These are phyloP conservation scores for Anabacerthia variegaticeps DNA, from an alignment of 2,797 vertebrate genomes.

Conservation along the genomic window DNA sequence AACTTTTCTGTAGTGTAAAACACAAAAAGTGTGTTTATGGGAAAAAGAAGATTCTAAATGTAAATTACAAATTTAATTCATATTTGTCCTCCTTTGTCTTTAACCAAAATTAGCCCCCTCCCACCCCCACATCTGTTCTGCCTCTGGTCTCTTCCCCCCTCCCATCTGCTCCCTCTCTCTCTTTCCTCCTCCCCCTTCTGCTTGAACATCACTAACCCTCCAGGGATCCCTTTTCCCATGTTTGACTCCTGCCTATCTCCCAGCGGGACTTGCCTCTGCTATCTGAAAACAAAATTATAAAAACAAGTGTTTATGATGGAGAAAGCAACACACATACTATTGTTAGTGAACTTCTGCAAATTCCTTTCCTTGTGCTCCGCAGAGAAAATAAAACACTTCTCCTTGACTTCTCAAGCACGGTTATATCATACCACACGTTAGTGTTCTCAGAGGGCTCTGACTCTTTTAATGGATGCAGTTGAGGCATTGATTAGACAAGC, in stretches of 20 bases:
- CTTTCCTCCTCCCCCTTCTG: slow-evolving; percentile 60
- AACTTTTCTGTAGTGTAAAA: background rate
- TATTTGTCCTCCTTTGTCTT: slow-evolving; percentile 53
- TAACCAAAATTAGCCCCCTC: slow-evolving; percentile 55
- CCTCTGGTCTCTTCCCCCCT: slow-evolving; percentile 34
- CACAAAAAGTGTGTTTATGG: background rate
- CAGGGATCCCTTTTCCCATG: slow-evolving; percentile 52
- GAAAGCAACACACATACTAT: background rate
- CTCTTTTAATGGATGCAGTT: background rate
- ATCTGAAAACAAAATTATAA: slow-evolving; percentile 2
- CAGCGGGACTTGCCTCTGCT: slow-evolving; percentile 4
- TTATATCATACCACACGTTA: background rate
- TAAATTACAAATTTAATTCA: slow-evolving; percentile 47
- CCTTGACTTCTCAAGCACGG: background rate
- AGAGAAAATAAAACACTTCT: background rate
- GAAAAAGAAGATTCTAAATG: slow-evolving; percentile 8
- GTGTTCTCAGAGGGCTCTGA: background rate
- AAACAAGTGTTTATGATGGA: background rate
- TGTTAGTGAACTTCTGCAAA: background rate
- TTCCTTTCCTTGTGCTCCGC: background rate
- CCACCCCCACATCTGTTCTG: slow-evolving; percentile 57
- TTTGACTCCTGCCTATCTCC: slow-evolving; percentile 40
- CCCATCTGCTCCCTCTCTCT: slow-evolving; percentile 55
- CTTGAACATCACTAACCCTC: slow-evolving; percentile 44
- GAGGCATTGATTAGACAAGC: slow-evolving; percentile 4